Evolutionary conservation across 2,113 vertebrate species (phyloP).

Genomic region (Anolis sagrei): DNA sequence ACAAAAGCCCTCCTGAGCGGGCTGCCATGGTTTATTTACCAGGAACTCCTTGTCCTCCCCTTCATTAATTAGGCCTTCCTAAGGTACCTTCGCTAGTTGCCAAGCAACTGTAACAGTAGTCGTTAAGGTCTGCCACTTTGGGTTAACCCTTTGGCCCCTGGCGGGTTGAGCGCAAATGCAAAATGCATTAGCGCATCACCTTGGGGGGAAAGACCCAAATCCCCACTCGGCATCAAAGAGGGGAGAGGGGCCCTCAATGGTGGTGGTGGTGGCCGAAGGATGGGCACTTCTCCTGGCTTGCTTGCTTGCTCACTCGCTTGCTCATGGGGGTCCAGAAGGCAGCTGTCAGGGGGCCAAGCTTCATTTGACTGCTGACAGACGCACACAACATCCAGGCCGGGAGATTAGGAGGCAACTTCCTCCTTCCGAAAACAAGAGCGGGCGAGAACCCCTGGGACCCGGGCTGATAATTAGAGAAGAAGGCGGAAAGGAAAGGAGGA

Average conservation of each 20-base stretch:
- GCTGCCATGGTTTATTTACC: slow-evolving; percentile 75
- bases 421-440: slow-evolving; percentile 62
- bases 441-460: slow-evolving; percentile 47
- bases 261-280: too few relatives aligned
- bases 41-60: slow-evolving; percentile 72
- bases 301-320: too few relatives aligned
- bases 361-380: slow-evolving; percentile 74
- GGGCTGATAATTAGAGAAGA: slow-evolving; percentile 59
- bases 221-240: slow-evolving; percentile 61
- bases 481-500: slow-evolving; percentile 33
- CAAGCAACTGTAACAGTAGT: slow-evolving; percentile 78
- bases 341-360: slow-evolving; percentile 62
- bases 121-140: slow-evolving; percentile 81
- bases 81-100: slow-evolving; percentile 72
- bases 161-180: slow-evolving; percentile 73
- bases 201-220: slow-evolving; percentile 66
- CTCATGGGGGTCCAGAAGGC: slow-evolving; percentile 63
- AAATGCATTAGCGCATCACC: slow-evolving; percentile 72
- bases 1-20: slow-evolving; percentile 62
- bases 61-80: slow-evolving; percentile 80
- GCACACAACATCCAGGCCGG: slow-evolving; percentile 57
- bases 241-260: slow-evolving; percentile 63
- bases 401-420: slow-evolving; percentile 72
- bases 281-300: too few relatives aligned
- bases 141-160: slow-evolving; percentile 79